Base-by-base conservation (phyloP, 1,140 invertebrate species). In the Camponotus vicinus region DNA sequence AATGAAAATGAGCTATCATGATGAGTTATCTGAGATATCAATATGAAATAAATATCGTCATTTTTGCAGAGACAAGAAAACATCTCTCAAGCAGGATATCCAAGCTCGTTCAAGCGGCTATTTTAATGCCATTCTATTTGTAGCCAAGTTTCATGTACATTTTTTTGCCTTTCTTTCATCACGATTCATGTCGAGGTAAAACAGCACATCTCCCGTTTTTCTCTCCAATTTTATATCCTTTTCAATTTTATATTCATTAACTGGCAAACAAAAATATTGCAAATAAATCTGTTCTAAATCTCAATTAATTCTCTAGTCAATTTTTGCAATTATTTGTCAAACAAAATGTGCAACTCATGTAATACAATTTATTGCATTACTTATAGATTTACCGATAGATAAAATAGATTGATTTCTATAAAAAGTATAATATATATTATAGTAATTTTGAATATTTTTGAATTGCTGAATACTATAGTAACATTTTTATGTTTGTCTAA, bases 111-210 rank as follows among this genome's bases (percentile, higher is more conserved):
- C 61, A 59, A 61, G 42, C 59, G 45, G 73, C 45, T 64, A 73
- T 87, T 89, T 84, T 84, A 64, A 67, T 37, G 18, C 61, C 18
- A 21, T 85, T 70, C 73, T 55, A 18, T 79, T 86, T 52, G 75
- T 57, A 40, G 52, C 55, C 18, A 52, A 73, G 52, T 61, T 69
- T 34, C 63, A 40, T 27, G 27, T 27, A 1, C 34, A 55, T 67
- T 82, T 71, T 73, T 61, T 27, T 27, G 27, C 27, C 27, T 27
- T 27, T 27, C 27, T 27, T 0, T 27, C 27, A 27, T 27, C 27
- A 27, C 27, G 27, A 27, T 27, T 27, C 27, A 27, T 27, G 27
- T 27, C 21, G 21, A 21, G 0, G 27, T 1, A 27, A 27, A 27
- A 27, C 27, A 27, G 27, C 27, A 27, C 0, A 27, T 27, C 27